Base-by-base conservation (phyloP, 1,140 invertebrate species). In the Lucilia sericata region DNA sequence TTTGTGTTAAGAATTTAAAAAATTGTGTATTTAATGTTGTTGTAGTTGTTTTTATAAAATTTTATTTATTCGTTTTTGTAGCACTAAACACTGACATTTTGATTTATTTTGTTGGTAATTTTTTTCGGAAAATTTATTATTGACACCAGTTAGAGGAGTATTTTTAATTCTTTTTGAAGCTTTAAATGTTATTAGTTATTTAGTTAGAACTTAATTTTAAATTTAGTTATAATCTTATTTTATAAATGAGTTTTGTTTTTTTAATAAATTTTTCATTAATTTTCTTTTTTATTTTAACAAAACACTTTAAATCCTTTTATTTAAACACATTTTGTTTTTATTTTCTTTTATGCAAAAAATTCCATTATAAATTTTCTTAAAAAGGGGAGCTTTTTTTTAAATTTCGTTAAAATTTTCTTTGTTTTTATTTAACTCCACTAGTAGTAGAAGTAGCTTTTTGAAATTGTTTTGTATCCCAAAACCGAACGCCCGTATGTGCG, bases 401-500 rank as follows among this genome's bases (percentile, higher is more conserved):
- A 70, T 70, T 25, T 25, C 65, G 9, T 25, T 19, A 70, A 70
- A 30, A 30, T 30, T 30, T 30, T 30, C 25, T 30, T 60, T 60
- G 3, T 60, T 14, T n/a, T 60, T 60, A n/a, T n/a, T n/a, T 17
- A 25, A 70, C 65, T 10, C n/a, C 65, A 70, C 65, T 70, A n/a
- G 65, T 70, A 70, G 65, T 70, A 21, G 8, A 60, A n/a, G 55
- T n/a, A 60, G 3, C n/a, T 60, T 60, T n/a, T 60, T 30, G 25
- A 30, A 30, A n/a, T 60, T 60, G 17, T 60, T 60, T 60, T 60
- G 14, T 60, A 60, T 70, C 19, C 65, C 65, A 70, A 70, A 70
- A 70, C 7, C 65, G 65, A 80, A 80, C 76, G 76, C 76, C n/a
- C 42, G 76, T 70, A 21, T 21, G 65, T 80, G 76, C 76, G 76